Conservation (phyloP, 92 coral and sea anemone genomes). For the Meandrina meandrites region DNA sequence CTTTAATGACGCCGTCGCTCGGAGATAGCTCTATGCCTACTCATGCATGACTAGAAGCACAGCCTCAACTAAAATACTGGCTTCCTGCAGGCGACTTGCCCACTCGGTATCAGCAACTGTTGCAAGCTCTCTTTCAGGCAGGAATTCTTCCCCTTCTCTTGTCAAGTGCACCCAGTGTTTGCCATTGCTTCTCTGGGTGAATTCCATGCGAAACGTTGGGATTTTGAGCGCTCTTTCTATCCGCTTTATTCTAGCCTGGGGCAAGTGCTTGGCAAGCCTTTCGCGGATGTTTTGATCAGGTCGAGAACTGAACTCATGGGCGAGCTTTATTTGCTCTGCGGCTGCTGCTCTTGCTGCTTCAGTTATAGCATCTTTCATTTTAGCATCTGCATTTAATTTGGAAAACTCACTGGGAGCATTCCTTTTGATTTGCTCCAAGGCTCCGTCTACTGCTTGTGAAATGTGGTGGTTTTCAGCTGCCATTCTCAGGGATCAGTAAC, state of each 20-base stretch:
- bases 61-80: conserved; percentile 53
- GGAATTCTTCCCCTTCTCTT: conserved; percentile 30
- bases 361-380: conserved; percentile 33
- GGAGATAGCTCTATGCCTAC: conserved; percentile 35
- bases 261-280: neutral
- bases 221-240: too few species aligned
- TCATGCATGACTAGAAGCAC: conserved; percentile 45
- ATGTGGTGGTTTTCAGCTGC: neutral
- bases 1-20: conserved; percentile 14
- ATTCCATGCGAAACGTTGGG: conserved; percentile 62
- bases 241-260: conserved; percentile 2
- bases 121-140: conserved; percentile 31
- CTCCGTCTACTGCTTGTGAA: neutral
- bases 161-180: conserved; percentile 39
- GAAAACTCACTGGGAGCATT: conserved; percentile 50
- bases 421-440: conserved; percentile 25
- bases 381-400: conserved; percentile 46
- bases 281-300: conserved; percentile 22
- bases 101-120: conserved; percentile 38
- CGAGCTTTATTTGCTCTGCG: conserved; percentile 46
- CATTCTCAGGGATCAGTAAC: too few species aligned
- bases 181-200: conserved; percentile 32
- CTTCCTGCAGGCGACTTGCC: conserved; percentile 39
- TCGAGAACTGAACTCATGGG: conserved; percentile 35
- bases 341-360: conserved; percentile 54